phyloP scores from a whole-genome alignment of 2,888 invertebrate species.

The Drosophila incognita region DNA sequence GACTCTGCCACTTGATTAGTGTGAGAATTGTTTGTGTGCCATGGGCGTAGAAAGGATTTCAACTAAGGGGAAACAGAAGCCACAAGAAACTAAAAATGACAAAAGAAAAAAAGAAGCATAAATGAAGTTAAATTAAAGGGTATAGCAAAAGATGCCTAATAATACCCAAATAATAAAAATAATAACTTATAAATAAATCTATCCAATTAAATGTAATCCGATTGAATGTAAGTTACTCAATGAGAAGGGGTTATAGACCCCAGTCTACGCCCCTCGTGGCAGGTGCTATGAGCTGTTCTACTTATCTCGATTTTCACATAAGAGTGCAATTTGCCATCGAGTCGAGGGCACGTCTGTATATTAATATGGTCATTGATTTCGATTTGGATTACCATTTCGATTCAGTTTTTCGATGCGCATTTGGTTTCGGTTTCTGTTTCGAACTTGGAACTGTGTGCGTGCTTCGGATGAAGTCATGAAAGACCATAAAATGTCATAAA shows the following conservation, averaged over 20 bases:
- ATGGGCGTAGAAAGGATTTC: not conserved
- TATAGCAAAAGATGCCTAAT: not conserved
- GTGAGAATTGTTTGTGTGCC: conserved; percentile 42
- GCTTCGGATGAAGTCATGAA: conserved; percentile 46
- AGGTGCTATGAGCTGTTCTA: not conserved
- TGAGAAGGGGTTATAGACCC: not conserved
- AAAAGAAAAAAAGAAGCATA: not conserved
- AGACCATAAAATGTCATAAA: conserved; percentile 47
- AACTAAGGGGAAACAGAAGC: not conserved
- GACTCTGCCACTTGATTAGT: conserved; percentile 62
- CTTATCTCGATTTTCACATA: conserved; percentile 3
- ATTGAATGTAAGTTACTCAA: not conserved
- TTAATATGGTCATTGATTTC: conserved; percentile 72
- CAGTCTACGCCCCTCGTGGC: not conserved
- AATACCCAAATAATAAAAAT: not conserved
- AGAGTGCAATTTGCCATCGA: conserved; percentile 33
- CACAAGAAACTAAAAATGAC: not conserved
- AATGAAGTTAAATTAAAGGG: not conserved
- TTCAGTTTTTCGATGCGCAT: conserved; percentile 1
- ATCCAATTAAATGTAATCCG: not conserved
- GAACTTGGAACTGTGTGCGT: conserved; percentile 16
- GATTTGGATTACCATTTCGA: conserved; percentile 42
- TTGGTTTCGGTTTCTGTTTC: conserved; percentile 15
- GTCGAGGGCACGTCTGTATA: conserved; percentile 53
- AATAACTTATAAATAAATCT: not conserved